Base-by-base conservation (phyloP, 2,888 invertebrate genomes). In the Ceratothoa steindachneri region DNA sequence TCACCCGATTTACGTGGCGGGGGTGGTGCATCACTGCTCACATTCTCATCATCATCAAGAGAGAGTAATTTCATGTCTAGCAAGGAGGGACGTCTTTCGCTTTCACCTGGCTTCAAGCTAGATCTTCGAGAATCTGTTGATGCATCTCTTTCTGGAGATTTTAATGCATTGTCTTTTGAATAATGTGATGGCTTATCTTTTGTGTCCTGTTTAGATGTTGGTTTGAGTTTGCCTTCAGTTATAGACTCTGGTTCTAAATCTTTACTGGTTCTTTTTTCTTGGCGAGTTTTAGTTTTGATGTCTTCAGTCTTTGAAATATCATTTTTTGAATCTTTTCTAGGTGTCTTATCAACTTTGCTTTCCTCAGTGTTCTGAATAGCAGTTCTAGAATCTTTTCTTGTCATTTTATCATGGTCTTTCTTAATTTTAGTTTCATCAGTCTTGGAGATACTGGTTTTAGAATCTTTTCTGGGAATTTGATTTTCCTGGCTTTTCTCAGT, bases 171-270 rank as follows among this genome's bases (percentile, higher is more conserved):
- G n/a, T n/a, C n/a, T n/a, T n/a, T n/a, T n/a, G n/a, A n/a, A n/a
- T n/a, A n/a, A n/a, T n/a, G n/a, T n/a, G n/a, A n/a, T n/a, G n/a
- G n/a, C n/a, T n/a, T n/a, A n/a, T n/a, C n/a, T n/a, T n/a, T n/a
- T n/a, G n/a, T n/a, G n/a, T n/a, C n/a, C n/a, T n/a, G n/a, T n/a
- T n/a, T n/a, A n/a, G n/a, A n/a, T n/a, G n/a, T n/a, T n/a, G n/a
- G n/a, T n/a, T n/a, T n/a, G n/a, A n/a, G n/a, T n/a, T n/a, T 80
- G 67, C 72, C 30, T 28, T 71, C 72, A 24, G 77, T 67, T 55
- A 73, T 53, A 41, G 67, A 66, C 60, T 77, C 74, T 24, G 30
- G 52, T 67, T 77, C 66, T 24, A 52, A 55, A 5, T 9, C n/a
- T 29, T 51, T 24, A 27, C 27, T 29, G 67, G 29, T 41, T 73